These are phyloP conservation scores for Baryphthengus martii DNA, from an alignment of 2,113 vertebrate genomes.

Conservation along the genomic window DNA sequence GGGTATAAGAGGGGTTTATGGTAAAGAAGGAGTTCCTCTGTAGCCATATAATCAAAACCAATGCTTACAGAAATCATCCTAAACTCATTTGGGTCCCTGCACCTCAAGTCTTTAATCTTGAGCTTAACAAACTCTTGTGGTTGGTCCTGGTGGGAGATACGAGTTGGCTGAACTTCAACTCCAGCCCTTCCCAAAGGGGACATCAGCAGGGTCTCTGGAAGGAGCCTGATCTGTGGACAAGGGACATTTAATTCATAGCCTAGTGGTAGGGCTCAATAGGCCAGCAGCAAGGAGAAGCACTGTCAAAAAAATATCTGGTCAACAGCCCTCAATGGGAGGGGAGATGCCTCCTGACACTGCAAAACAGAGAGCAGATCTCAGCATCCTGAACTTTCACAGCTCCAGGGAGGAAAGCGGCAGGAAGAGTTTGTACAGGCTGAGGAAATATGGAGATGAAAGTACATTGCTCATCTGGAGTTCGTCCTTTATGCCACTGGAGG, in stretches of 20 bases:
- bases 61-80: background rate
- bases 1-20: background rate
- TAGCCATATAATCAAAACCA: background rate
- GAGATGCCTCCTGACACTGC: background rate
- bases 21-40: background rate
- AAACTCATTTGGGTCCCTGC: background rate
- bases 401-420: background rate
- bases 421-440: background rate
- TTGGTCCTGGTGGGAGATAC: background rate
- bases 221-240: background rate
- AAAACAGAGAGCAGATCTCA: background rate
- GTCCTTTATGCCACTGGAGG: background rate
- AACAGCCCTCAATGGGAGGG: background rate
- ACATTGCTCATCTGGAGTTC: slow-evolving; percentile 37
- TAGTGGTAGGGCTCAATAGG: background rate
- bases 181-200: background rate
- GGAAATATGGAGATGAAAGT: slow-evolving; percentile 17
- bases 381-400: background rate
- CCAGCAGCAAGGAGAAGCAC: background rate
- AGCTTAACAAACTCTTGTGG: background rate
- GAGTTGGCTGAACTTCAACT: background rate
- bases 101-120: background rate
- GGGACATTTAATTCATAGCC: background rate
- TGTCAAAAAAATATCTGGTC: background rate
- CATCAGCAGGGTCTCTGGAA: background rate